These are phyloP conservation scores for Melopsittacus undulatus DNA, from an alignment of 2,797 vertebrate genomes.

Conservation along the genomic window DNA sequence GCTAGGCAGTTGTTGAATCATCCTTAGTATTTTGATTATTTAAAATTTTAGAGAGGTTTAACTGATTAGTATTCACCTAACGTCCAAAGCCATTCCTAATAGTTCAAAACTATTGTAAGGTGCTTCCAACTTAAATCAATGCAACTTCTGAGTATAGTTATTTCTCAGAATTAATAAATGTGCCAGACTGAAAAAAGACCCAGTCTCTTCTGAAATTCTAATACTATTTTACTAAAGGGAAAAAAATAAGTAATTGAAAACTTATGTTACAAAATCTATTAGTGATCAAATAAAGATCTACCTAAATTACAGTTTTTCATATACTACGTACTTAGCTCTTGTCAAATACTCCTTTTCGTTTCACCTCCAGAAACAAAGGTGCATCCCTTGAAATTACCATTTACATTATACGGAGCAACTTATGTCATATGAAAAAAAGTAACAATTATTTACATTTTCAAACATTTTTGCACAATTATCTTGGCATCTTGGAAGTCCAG, in stretches of 20 bases:
- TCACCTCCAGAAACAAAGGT: neutral
- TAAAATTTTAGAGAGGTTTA: neutral
- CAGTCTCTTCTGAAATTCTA: neutral
- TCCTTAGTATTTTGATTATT: neutral
- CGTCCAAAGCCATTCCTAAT: neutral
- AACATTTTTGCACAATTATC: neutral
- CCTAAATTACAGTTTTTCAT: neutral
- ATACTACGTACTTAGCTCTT: neutral
- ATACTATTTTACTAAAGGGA: neutral
- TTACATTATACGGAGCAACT: neutral
- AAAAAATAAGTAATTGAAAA: neutral
- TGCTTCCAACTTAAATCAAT: neutral
- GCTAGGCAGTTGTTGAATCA: neutral
- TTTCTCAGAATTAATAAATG: neutral
- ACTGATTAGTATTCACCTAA: neutral
- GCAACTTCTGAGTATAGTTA: neutral
- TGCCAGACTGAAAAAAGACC: neutral
- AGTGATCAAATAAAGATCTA: neutral
- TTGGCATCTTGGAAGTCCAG: neutral
- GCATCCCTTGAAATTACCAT: neutral
- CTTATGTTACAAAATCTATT: neutral
- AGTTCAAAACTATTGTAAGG: neutral
- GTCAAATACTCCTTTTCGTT: neutral
- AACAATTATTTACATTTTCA: neutral
- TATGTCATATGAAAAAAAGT: neutral